phyloP scores from a whole-genome alignment of 1,140 invertebrate genomes.

The Oppia nitens region DNA sequence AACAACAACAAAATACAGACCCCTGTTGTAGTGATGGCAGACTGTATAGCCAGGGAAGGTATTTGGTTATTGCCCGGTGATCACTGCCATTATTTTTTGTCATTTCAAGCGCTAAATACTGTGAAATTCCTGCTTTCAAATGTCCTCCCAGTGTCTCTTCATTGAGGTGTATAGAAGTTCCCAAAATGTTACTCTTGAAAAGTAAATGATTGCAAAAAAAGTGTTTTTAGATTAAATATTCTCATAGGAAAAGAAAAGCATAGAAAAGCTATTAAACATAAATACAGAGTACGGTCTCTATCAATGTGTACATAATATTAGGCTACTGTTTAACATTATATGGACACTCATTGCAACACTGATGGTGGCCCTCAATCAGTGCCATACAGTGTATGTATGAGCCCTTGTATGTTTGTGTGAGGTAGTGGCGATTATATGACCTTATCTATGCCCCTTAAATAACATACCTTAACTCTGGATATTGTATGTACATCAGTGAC shows the following conservation, averaged over 20 bases:
- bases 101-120: slow-evolving; percentile 84
- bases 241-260: not conserved
- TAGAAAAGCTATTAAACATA: not conserved
- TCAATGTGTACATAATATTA: no score
- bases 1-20: no score
- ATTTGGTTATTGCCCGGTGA: slow-evolving; percentile 58
- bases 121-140: slow-evolving; percentile 83
- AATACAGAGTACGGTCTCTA: no score
- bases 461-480: slow-evolving; percentile 87
- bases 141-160: slow-evolving; percentile 86
- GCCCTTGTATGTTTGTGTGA: no score
- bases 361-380: no score
- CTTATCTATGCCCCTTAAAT: no score
- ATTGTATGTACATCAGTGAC: slow-evolving; percentile 89
- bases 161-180: slow-evolving; percentile 57
- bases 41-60: slow-evolving; percentile 82
- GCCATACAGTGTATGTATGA: no score
- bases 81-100: slow-evolving; percentile 67
- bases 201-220: no score
- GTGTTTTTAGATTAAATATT: no score
- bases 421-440: no score
- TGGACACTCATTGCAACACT: no score
- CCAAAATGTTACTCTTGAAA: slow-evolving; percentile 58
- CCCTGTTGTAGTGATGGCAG: slow-evolving; percentile 69
- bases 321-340: no score